Conservation (phyloP, 2,888 invertebrate species). For the Leuctra nigra region DNA sequence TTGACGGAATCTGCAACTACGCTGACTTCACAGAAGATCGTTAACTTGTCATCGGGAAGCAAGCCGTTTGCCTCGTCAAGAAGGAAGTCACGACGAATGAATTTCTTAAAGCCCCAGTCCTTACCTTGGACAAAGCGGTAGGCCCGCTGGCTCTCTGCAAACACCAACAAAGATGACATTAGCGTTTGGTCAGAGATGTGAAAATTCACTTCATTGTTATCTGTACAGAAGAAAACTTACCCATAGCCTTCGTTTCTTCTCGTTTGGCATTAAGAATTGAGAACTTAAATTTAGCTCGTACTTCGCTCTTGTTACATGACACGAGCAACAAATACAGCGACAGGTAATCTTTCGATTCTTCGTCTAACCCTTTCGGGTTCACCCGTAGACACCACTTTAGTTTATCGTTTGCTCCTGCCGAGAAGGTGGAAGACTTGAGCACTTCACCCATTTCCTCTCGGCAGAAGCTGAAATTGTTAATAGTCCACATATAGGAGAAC, state of each 20-base stretch:
- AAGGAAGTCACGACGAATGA: constrained; percentile 96
- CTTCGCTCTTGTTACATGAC: constrained; percentile 99
- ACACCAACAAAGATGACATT: not conserved
- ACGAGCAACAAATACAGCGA: constrained; percentile 97
- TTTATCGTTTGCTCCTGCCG: constrained; percentile 99
- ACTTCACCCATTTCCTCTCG: constrained; percentile 99
- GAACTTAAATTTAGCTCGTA: constrained; percentile 99
- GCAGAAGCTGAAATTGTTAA: constrained; percentile 99
- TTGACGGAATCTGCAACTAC: constrained; percentile 99
- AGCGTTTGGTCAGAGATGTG: not conserved
- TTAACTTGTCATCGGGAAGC: constrained; percentile 96
- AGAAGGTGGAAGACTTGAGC: constrained; percentile 98
- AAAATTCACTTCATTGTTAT: not conserved
- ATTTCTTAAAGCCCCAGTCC: constrained; percentile 99
- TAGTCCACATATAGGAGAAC: constrained; percentile 99
- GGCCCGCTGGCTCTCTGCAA: constrained; percentile 75
- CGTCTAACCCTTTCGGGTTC: constrained; percentile 99
- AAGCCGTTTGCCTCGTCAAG: constrained; percentile 98
- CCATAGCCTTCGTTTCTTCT: constrained; percentile 99
- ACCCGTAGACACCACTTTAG: constrained; percentile 99
- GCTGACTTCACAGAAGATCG: constrained; percentile 98
- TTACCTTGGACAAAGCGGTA: constrained; percentile 99
- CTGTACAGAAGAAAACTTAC: constrained; percentile 50
- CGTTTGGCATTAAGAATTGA: constrained; percentile 99
- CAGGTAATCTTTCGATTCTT: constrained; percentile 99